Evolutionary conservation across 1,140 invertebrate species (phyloP).

Genomic region (Nixonia krombeini): DNA sequence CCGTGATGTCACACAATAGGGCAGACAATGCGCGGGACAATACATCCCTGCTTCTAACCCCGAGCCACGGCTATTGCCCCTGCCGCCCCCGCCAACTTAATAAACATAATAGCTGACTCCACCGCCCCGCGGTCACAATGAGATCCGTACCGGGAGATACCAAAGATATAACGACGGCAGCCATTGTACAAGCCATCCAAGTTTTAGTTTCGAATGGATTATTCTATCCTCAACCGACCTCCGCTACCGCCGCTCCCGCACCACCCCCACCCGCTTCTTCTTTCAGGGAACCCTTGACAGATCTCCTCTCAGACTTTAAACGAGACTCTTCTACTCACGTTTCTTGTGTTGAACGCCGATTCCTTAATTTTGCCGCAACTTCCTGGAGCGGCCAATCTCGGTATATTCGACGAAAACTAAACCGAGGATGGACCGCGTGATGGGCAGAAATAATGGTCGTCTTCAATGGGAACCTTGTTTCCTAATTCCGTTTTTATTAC

Average conservation of each 20-base stretch:
- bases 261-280: conserved; percentile 3
- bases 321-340: conserved; percentile 14
- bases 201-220: conserved; percentile 63
- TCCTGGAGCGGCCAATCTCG: too few species aligned
- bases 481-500: too few species aligned
- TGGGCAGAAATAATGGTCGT: too few species aligned
- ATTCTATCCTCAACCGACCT: conserved; percentile 31
- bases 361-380: not conserved
- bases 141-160: conserved; percentile 63
- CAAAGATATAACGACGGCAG: conserved; percentile 61
- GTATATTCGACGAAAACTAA: too few species aligned
- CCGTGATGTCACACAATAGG: conserved; percentile 72
- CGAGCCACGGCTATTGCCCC: conserved; percentile 42
- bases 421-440: too few species aligned
- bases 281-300: conserved; percentile 17
- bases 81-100: conserved; percentile 65
- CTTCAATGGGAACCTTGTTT: too few species aligned
- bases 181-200: conserved; percentile 52
- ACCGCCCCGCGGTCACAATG: conserved; percentile 64
- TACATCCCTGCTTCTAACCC: conserved; percentile 65
- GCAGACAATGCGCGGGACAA: conserved; percentile 71
- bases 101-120: conserved; percentile 72
- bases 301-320: conserved; percentile 14
- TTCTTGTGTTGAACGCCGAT: conserved; percentile 9
- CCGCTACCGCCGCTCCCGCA: conserved; percentile 3